These are phyloP conservation scores for Sebastes vulpes DNA, from an alignment of 2,797 vertebrate species.

Conservation along the genomic window DNA sequence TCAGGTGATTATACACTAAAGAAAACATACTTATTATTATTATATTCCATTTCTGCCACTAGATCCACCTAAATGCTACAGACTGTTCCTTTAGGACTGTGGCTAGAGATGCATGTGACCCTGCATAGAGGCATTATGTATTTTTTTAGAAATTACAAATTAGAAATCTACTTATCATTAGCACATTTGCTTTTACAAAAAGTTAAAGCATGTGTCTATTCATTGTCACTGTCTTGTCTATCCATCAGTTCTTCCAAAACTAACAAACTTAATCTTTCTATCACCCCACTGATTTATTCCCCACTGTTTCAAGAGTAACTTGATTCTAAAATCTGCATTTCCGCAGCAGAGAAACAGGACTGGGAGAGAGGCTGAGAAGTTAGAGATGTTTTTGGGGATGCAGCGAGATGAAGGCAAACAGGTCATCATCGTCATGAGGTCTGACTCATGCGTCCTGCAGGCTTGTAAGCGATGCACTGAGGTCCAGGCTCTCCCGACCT, in stretches of 20 bases:
- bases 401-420: slow-evolving; percentile 28
- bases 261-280: not conserved
- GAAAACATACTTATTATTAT: too few species aligned
- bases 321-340: not conserved
- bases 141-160: not conserved
- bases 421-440: slow-evolving; percentile 48
- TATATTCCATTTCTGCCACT: too few species aligned
- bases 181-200: not conserved
- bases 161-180: not conserved
- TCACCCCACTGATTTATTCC: not conserved
- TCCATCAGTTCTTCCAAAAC: not conserved
- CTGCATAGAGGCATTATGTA: not conserved
- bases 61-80: too few species aligned
- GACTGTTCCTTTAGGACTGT: not conserved
- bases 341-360: not conserved
- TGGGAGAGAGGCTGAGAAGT: not conserved
- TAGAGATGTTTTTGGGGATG: slow-evolving; percentile 37
- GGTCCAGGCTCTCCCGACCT: slow-evolving; percentile 39
- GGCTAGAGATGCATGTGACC: not conserved
- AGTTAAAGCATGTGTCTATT: not conserved
- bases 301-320: not conserved
- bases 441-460: slow-evolving; percentile 68
- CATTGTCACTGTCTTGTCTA: not conserved
- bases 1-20: too few species aligned
- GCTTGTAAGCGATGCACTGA: slow-evolving; percentile 57